Base-by-base conservation (phyloP, 2,888 invertebrate genomes). In the Agonopterix heracliana region DNA sequence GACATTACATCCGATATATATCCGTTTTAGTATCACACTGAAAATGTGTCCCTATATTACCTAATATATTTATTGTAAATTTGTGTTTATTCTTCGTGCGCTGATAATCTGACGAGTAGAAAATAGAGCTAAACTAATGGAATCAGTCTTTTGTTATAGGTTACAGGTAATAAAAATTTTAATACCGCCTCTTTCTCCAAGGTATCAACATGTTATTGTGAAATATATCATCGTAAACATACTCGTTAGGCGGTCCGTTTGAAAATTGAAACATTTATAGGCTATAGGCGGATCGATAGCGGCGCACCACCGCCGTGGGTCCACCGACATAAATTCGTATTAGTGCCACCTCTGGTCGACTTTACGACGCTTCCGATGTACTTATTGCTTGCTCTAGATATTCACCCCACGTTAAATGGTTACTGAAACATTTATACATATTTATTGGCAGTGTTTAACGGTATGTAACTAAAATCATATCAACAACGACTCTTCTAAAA, bases 251-350 rank as follows among this genome's bases (percentile, higher is more conserved):
- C 66, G 66, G 64, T 63, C 57, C 68, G 71, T 74, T 75, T 71
- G 66, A 68, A 85, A 85, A 81, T 83, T 83, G 84, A 79, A 84
- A 79, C 80, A 78, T 79, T 81, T 80, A 84, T 82, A 78, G 75
- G 76, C 67, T 74, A 68, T 67, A 64, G 65, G 61, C 59, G 78
- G 78, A 78, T 83, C 85, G 81, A 82, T 81, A 81, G 71, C 68
- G 41, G 41, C 41, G 1, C n/a, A 13, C 12, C 66, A 65, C 68
- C 66, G 65, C 57, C 67, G 65, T 62, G 63, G 74, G 82, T 81
- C 80, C 81, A 73, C 80, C 73, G 85, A 85, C 84, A 83, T 87
- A 86, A 87, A 88, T 86, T 80, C 78, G 83, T 74, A 87, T 88
- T 86, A 87, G 78, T 82, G 87, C 83, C 86, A 82, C 78, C 83